Evolutionary conservation across 2,888 invertebrate genomes (phyloP).

Genomic region (Philhelius pedissequus): DNA sequence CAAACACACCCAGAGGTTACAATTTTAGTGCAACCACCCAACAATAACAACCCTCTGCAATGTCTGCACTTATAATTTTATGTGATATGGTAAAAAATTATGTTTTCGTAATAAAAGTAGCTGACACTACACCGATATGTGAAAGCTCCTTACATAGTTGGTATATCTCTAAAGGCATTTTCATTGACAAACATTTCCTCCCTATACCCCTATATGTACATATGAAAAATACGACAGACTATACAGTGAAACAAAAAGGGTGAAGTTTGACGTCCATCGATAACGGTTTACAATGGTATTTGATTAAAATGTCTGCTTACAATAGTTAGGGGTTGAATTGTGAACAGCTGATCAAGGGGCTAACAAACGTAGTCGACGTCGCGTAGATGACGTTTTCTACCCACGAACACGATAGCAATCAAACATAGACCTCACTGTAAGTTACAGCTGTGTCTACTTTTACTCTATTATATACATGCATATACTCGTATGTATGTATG

Average conservation of each 20-base stretch:
- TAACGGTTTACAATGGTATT: slow-evolving; percentile 40
- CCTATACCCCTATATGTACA: too few species aligned
- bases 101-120: slow-evolving; percentile 47
- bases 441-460: too few species aligned
- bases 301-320: slow-evolving; percentile 44
- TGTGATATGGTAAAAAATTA: neutral
- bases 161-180: slow-evolving; percentile 7
- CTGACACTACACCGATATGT: slow-evolving; percentile 42
- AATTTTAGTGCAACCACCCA: slow-evolving; percentile 17
- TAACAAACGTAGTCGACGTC: neutral
- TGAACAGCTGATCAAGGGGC: slow-evolving; percentile 54
- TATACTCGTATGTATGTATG: too few species aligned
- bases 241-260: slow-evolving; percentile 23
- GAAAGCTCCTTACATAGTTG: slow-evolving; percentile 17
- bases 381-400: neutral
- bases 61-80: slow-evolving; percentile 3
- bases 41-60: neutral
- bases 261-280: slow-evolving; percentile 35
- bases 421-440: neutral
- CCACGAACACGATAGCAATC: slow-evolving; percentile 23
- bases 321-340: slow-evolving; percentile 27
- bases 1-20: neutral
- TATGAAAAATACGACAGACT: neutral
- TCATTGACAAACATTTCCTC: slow-evolving; percentile 31
- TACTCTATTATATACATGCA: neutral